Percentiles rank a stretch among this genome's conserved stretches.
These are phyloP conservation scores for Drosophila micromelanica DNA, from an alignment of 1,140 invertebrate genomes.

Conservation along the genomic window DNA sequence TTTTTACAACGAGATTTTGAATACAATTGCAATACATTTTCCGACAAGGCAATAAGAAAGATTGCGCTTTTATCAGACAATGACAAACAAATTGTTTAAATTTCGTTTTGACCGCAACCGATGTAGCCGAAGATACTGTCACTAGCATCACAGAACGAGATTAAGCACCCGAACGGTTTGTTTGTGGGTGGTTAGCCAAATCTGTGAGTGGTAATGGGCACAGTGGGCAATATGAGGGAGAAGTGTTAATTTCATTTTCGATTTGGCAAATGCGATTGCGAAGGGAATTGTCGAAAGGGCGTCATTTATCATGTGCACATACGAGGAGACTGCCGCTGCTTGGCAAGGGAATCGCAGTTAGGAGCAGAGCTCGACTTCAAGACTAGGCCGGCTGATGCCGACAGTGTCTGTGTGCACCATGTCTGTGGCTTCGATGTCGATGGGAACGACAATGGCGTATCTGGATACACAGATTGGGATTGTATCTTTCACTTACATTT, in stretches of 20 bases:
- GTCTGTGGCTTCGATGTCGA: conserved; percentile 39
- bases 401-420: conserved; percentile 28
- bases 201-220: conserved; percentile 12
- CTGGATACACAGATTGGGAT: conserved; percentile 80
- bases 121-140: conserved; percentile 23
- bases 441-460: conserved; percentile 63
- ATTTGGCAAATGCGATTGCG: conserved; percentile 71
- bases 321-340: conserved; percentile 11
- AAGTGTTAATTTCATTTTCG: conserved; percentile 72
- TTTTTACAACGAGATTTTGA: background rate
- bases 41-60: background rate
- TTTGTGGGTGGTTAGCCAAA: conserved; percentile 16
- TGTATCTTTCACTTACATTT: conserved; percentile 83
- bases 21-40: conserved; percentile 3
- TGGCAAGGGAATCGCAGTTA: conserved; percentile 34
- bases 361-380: conserved; percentile 3
- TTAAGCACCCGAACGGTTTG: conserved; percentile 29
- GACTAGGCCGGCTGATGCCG: conserved; percentile 14
- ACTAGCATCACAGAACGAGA: conserved; percentile 16
- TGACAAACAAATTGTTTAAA: conserved; percentile 39
- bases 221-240: conserved; percentile 10
- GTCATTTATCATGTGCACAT: conserved; percentile 78
- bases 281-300: conserved; percentile 73
- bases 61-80: conserved; percentile 17
- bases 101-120: conserved; percentile 40